A percentile compares a stretch with the other conserved stretches of the same genome.
Evolutionary conservation across 1,140 invertebrate species (phyloP).

Genomic region (Leptinotarsa lineolata): DNA sequence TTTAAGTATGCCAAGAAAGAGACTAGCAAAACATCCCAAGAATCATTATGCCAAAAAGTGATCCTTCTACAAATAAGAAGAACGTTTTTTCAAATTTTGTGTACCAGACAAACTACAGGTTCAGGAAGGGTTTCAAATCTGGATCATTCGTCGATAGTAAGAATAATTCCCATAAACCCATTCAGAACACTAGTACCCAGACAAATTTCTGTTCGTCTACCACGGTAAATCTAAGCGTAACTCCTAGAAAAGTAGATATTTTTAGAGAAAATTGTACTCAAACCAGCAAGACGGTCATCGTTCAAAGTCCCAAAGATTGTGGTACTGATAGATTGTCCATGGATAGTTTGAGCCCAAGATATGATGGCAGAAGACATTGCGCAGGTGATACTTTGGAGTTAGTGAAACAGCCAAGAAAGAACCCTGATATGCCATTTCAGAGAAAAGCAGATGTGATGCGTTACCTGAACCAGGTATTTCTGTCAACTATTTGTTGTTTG

Average conservation of each 20-base stretch:
- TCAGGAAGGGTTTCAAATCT: conserved; percentile 5
- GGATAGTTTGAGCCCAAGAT: conserved; percentile 2
- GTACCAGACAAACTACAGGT: conserved; percentile 16
- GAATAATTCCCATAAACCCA: neutral
- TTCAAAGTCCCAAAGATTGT: neutral
- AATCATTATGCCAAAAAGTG: conserved; percentile 12
- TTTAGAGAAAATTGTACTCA: conserved; percentile 21
- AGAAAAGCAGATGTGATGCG: neutral
- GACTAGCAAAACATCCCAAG: neutral
- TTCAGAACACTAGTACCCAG: neutral
- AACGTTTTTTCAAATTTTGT: conserved; percentile 19
- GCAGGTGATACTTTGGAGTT: neutral
- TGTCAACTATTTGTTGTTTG: neutral
- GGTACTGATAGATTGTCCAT: neutral
- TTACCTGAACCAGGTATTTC: neutral
- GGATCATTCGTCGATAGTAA: conserved; percentile 14
- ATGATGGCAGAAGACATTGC: neutral
- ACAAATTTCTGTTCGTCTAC: neutral
- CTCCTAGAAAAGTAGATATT: conserved; percentile 7
- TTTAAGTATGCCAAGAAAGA: neutral
- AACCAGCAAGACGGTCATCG: neutral
- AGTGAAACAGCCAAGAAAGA: neutral
- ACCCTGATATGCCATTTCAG: neutral
- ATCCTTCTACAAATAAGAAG: conserved; percentile 15
- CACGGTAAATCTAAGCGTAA: neutral